A percentile compares a stretch with the other conserved stretches of the same genome.
These are phyloP conservation scores for Chloroceryle inda DNA, from an alignment of 2,797 vertebrate genomes.

Conservation along the genomic window DNA sequence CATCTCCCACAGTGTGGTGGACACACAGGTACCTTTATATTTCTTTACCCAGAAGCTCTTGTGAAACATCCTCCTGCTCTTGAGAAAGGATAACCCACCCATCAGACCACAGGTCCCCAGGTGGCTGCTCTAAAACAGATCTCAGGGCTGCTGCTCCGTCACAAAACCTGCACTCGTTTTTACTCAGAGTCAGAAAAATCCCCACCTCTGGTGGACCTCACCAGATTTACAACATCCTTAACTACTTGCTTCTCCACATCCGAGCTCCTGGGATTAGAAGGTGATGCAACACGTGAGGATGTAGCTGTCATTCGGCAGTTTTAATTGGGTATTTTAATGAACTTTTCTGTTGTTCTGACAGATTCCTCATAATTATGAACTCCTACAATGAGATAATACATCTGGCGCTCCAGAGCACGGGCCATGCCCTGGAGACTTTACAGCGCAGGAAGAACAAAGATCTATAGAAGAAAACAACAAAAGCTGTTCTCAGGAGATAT, in stretches of 20 bases:
- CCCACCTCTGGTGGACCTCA: not conserved
- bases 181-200: not conserved
- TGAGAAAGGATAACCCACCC: not conserved
- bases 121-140: not conserved
- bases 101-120: accelerated
- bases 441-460: slow-evolving; percentile 13
- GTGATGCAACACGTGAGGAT: not conserved
- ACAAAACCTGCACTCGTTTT: not conserved
- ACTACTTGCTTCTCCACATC: not conserved
- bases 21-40: not conserved
- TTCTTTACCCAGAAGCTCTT: not conserved
- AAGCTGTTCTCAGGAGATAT: slow-evolving; percentile 43
- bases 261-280: not conserved
- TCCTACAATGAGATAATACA: slow-evolving; percentile 36
- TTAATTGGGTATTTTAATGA: slow-evolving; percentile 54
- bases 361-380: slow-evolving; percentile 27
- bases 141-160: not conserved
- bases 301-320: slow-evolving; percentile 33
- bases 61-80: not conserved
- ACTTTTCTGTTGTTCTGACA: slow-evolving; percentile 54
- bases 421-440: slow-evolving; percentile 27
- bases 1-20: not conserved
- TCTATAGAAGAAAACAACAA: slow-evolving; percentile 25
- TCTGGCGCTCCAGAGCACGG: not conserved
- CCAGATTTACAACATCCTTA: not conserved